phyloP scores from a whole-genome alignment of 1,140 invertebrate species.

The Phenacoccus solenopsis region DNA sequence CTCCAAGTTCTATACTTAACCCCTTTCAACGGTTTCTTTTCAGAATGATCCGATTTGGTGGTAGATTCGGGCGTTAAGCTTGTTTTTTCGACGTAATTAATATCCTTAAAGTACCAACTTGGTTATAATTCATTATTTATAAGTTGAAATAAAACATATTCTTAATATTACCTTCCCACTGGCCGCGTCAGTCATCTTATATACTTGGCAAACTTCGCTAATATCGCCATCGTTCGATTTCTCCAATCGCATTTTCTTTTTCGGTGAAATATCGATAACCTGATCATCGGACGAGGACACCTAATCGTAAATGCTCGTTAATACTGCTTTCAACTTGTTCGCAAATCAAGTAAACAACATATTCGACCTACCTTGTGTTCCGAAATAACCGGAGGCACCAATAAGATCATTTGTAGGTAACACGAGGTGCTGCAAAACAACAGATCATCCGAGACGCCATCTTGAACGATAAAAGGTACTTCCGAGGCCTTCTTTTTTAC shows the following conservation, averaged over 20 bases:
- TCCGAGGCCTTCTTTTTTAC: slow-evolving; percentile 70
- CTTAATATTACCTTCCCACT: background rate
- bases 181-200: background rate
- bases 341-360: background rate
- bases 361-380: slow-evolving; percentile 18
- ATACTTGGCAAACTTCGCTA: background rate
- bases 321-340: too few relatives aligned
- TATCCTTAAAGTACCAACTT: background rate
- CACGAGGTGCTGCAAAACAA: slow-evolving; percentile 76
- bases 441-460: slow-evolving; percentile 52
- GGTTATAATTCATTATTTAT: background rate
- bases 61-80: background rate
- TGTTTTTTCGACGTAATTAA: background rate
- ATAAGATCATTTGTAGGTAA: slow-evolving; percentile 63
- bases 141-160: too few relatives aligned
- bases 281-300: background rate
- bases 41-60: slow-evolving; percentile 26
- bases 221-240: background rate
- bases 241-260: background rate
- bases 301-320: background rate
- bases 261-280: background rate
- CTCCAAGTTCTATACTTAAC: slow-evolving; percentile 60
- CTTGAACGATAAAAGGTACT: slow-evolving; percentile 52
- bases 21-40: slow-evolving; percentile 37
- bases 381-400: slow-evolving; percentile 31